Evolutionary conservation across 2,797 vertebrate species (phyloP), one percentile per base, ranked within the genome.

Genomic region (Hemitrygon akajei): DNA sequence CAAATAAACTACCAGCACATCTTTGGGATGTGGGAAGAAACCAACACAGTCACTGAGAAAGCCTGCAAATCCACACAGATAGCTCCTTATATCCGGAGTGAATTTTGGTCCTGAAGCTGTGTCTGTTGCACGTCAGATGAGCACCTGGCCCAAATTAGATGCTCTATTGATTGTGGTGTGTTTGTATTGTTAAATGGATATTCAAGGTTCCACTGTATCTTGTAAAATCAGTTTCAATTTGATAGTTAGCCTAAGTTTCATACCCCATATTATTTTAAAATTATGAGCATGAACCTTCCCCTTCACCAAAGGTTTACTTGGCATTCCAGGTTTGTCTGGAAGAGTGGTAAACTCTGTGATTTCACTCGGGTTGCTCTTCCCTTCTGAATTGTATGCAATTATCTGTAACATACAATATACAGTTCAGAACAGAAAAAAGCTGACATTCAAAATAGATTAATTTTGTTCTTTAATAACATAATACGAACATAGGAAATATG

Each of bases 201-300:
- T 56, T 86, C 79, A 66, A 71, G 56, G 69, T 73, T 93, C n/a
- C 69, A 63, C 27, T 86, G 56, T n/a, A 63, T 86, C 82, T 63
- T 14, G 14, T 63, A 12, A 60, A 86, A 60, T 86, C 56, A 86
- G 58, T 86, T 86, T 60, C 30, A 30, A 60, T 60, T 63, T 12
- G 30, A 86, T n/a, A 86, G 27, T 60, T 93, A 76, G 76, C 73
- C 27, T 76, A 34, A 56, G 27, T 63, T 93, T 94, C 98, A 97
- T 97, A 99, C 99, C 99, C 99, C 99, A 99, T 94, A 96, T 96
- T 96, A 99, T 96, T 96, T 97, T 98, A 96, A 99, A 98, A 96
- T 97, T 98, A 95, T 97, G 97, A 95, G 98, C 98, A 93, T 98
- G 97, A 94, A 98, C 97, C 96, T 98, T 97, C 94, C 98, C 99